Evolutionary conservation across 1,140 invertebrate species (phyloP).

Genomic region (Drosophila grimshawi): DNA sequence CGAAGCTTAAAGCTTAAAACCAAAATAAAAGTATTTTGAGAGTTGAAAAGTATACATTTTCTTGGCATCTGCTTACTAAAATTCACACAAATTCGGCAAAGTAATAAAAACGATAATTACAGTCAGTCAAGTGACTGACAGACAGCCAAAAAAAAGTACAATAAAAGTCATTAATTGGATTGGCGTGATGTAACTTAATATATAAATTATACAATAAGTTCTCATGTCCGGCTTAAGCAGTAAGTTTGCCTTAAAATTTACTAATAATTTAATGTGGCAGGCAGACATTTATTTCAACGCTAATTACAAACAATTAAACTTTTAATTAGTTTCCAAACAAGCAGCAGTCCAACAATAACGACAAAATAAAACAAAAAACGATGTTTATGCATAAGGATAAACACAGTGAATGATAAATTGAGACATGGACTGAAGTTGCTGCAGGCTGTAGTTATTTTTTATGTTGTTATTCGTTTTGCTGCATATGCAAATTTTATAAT

Average conservation of each 20-base stretch:
- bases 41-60: not conserved
- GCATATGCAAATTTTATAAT: conserved; percentile 59
- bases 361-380: conserved; percentile 15
- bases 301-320: conserved; percentile 82
- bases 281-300: conserved; percentile 80
- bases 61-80: not conserved
- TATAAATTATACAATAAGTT: not conserved
- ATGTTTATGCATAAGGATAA: conserved; percentile 32
- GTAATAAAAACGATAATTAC: no score
- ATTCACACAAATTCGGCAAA: no score
- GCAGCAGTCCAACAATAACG: conserved; percentile 33
- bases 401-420: conserved; percentile 11
- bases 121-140: no score
- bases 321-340: conserved; percentile 80
- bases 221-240: not conserved
- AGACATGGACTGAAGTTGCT: conserved; percentile 6
- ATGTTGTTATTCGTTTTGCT: conserved; percentile 35
- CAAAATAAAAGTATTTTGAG: not conserved
- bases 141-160: no score
- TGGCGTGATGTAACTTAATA: no score
- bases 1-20: not conserved
- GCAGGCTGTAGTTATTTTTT: not conserved
- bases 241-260: conserved; percentile 71
- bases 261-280: conserved; percentile 80
- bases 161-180: no score